Percentiles rank a stretch among this genome's conserved stretches.
phyloP scores from a whole-genome alignment of 2,797 vertebrate genomes.

The Sebastes hubbsi region DNA sequence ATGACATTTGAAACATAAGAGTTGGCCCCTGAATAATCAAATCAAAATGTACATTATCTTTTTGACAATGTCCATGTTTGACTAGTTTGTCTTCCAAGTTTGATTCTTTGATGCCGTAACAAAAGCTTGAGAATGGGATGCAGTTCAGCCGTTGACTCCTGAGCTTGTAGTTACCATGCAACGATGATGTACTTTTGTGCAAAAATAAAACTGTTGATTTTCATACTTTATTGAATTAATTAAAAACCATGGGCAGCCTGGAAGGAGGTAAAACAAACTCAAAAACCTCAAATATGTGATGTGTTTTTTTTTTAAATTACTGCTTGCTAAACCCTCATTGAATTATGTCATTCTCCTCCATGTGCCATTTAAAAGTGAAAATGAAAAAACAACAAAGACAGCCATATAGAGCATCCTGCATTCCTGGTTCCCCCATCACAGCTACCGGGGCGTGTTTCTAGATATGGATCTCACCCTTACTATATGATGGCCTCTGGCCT shows the following conservation, averaged over 20 bases:
- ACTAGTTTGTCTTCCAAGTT: neutral
- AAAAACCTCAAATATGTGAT: neutral
- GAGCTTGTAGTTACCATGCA: slow-evolving; percentile 15
- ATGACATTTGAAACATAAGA: neutral
- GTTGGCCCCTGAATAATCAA: neutral
- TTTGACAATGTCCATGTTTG: neutral
- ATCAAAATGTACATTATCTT: neutral
- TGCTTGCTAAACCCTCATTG: slow-evolving; percentile 1
- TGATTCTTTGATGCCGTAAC: neutral
- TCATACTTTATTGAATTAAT: slow-evolving; percentile 30
- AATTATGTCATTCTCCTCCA: slow-evolving; percentile 2
- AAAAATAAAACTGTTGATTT: slow-evolving; percentile 20
- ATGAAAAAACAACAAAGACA: neutral
- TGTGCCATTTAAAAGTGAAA: neutral
- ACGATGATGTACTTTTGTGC: neutral
- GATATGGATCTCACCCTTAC: slow-evolving; percentile 30
- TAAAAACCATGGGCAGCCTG: slow-evolving; percentile 9
- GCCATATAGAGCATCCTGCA: neutral
- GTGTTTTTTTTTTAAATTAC: neutral
- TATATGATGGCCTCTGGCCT: slow-evolving; percentile 21
- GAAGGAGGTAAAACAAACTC: slow-evolving; percentile 10
- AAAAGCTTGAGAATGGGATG: neutral
- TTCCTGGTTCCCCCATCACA: neutral
- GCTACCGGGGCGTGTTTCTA: slow-evolving; percentile 13
- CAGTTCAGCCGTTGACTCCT: neutral